Conservation (phyloP, 1,140 invertebrate species). For the Melanaphis sacchari region DNA sequence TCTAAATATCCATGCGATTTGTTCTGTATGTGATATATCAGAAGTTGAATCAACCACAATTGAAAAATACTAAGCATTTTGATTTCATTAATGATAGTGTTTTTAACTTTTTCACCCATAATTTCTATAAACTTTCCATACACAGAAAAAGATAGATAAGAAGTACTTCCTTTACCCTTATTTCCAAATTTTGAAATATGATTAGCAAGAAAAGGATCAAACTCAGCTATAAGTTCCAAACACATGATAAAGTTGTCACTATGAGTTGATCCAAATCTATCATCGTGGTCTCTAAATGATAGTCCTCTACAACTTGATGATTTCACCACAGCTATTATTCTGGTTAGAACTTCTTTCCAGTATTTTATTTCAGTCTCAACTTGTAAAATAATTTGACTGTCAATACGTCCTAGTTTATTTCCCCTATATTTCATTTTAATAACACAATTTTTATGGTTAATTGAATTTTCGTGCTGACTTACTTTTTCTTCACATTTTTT, state of each 20-base stretch:
- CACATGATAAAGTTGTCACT: slow-evolving; percentile 59
- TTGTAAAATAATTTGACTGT: slow-evolving; percentile 55
- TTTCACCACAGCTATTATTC: no score
- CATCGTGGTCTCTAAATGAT: no score
- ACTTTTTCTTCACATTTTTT: slow-evolving; percentile 57
- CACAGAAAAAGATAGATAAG: no score
- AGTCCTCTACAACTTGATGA: no score
- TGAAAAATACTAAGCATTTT: slow-evolving; percentile 63
- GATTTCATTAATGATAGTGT: slow-evolving; percentile 61
- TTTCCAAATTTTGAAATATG: no score
- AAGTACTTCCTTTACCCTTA: no score
- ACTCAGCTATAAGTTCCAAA: no score
- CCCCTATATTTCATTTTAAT: slow-evolving; percentile 57
- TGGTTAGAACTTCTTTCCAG: no score
- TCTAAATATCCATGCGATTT: background rate
- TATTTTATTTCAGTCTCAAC: slow-evolving; percentile 61
- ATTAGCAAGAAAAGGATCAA: no score
- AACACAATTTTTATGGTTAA: slow-evolving; percentile 58
- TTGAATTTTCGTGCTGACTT: slow-evolving; percentile 61
- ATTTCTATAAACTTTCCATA: slow-evolving; percentile 63
- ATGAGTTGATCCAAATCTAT: slow-evolving; percentile 57
- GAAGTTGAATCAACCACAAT: slow-evolving; percentile 59
- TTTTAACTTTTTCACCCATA: slow-evolving; percentile 59
- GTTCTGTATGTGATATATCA: slow-evolving; percentile 48
- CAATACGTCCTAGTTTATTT: slow-evolving; percentile 54